Evolutionary conservation across 2,888 invertebrate species (phyloP), one percentile per base, ranked within the genome.

Genomic region (Trisateles emortualis): DNA sequence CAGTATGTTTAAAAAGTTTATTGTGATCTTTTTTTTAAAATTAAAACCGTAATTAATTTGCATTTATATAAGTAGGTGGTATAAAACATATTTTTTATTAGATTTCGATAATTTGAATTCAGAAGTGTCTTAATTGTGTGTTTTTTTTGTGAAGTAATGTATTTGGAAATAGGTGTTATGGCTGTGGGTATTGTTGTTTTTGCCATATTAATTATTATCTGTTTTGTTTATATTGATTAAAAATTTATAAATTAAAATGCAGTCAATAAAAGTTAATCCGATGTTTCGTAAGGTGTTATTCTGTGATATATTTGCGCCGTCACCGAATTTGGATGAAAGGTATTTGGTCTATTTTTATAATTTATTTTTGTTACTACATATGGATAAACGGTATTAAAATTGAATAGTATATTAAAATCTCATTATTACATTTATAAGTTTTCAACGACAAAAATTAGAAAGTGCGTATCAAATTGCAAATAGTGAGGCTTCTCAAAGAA

Each of bases 251-350:
- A n/a, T n/a, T n/a, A 14, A 33, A 16, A 39, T 59, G 47, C 0
- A 52, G 11, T 40, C 13, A 16, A 5, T 17, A 14, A 22, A 0
- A 32, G 9, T 14, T 2, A 3, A 29, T 24, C 29, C 11, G 48
- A 81, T 83, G 83, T 79, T 83, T 52, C 80, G 74, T 52, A 85
- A 81, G 68, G 79, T 85, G 67, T 59, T 86, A 49, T 83, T 81
- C 53, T 85, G 86, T 75, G 79, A 86, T 49, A 72, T 84, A 55
- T 81, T 80, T 56, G 72, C 78, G 29, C 57, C 49, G 32, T 54
- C 69, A 9, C 59, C 70, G 29, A 64, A 73, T 50, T 67, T 65
- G 43, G 73, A 69, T 30, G 68, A 76, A 59, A 83, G 83, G 84
- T 83, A n/a, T n/a, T n/a, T 53, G 48, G 57, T 63, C 56, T 36